A percentile compares a stretch with the other conserved stretches of the same genome.
Conservation (phyloP, 2,888 invertebrate genomes). For the Scrobipalpa costella region DNA sequence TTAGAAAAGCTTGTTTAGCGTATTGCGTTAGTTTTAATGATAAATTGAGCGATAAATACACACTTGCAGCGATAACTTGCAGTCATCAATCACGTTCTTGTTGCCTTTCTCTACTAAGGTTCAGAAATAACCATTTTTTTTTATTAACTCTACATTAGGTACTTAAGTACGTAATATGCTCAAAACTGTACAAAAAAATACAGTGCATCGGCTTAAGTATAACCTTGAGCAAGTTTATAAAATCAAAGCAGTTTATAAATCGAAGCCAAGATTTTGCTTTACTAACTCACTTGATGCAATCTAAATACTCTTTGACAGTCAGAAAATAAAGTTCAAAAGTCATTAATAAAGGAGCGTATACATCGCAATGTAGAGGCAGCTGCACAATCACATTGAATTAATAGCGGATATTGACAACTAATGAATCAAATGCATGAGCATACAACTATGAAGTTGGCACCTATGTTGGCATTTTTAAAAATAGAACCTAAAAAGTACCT, state of each 20-base stretch:
- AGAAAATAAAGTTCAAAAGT: too few relatives aligned
- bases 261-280: too few relatives aligned
- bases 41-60: constrained; percentile 19
- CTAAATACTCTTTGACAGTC: too few relatives aligned
- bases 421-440: constrained; percentile 39
- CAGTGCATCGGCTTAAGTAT: too few relatives aligned
- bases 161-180: too few relatives aligned
- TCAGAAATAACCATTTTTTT: too few relatives aligned
- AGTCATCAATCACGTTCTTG: background rate
- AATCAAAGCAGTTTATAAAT: background rate
- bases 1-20: background rate
- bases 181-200: too few relatives aligned
- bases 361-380: constrained; percentile 40
- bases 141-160: background rate
- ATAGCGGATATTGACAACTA: constrained; percentile 53
- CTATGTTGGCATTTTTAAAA: background rate
- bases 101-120: too few relatives aligned
- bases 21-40: background rate
- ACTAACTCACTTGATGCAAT: too few relatives aligned
- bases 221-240: constrained; percentile 2
- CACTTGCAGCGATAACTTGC: background rate
- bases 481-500: background rate
- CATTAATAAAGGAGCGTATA: background rate
- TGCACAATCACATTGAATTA: constrained; percentile 54
- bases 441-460: too few relatives aligned